Percentiles rank a stretch among this genome's conserved stretches.
Evolutionary conservation across 2,797 vertebrate species (phyloP).

Genomic region (Danio jaintianensis): DNA sequence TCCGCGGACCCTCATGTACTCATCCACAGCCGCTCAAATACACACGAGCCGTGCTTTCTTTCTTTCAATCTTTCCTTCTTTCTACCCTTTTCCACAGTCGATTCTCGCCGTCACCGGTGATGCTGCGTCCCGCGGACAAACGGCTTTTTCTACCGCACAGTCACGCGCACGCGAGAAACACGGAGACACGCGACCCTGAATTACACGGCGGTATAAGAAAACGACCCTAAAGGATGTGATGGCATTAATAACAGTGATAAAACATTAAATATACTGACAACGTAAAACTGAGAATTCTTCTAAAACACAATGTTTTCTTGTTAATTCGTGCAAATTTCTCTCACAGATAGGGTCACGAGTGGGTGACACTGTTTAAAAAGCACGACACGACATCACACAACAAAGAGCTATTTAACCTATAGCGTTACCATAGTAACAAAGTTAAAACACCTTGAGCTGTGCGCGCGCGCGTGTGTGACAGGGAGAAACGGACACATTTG

Average conservation of each 20-base stretch:
- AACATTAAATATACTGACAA: not conserved
- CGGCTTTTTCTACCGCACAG: conserved; percentile 14
- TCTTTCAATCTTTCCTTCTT: too few species aligned
- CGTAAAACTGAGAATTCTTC: not conserved
- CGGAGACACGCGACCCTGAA: conserved; percentile 19
- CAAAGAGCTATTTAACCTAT: conserved; percentile 28
- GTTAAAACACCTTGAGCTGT: conserved; percentile 16
- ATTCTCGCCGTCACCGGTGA: conserved; percentile 6
- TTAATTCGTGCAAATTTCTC: not conserved
- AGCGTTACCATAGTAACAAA: conserved; percentile 24
- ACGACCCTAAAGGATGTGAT: not conserved
- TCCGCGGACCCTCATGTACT: conserved; percentile 12
- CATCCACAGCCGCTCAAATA: conserved; percentile 8
- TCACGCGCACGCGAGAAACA: conserved; percentile 35
- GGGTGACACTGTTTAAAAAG: not conserved
- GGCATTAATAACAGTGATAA: conserved; percentile 7
- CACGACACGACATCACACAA: conserved; percentile 6
- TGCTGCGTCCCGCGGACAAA: conserved; percentile 19
- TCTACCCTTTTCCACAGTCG: not conserved
- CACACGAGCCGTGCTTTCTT: not conserved
- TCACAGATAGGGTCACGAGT: too few species aligned
- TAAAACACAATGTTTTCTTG: not conserved
- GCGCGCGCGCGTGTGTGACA: conserved; percentile 9
- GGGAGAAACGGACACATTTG: not conserved
- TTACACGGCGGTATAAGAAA: conserved; percentile 4